Evolutionary conservation across 2,797 vertebrate genomes (phyloP).

Genomic region (Oryzias sinensis): DNA sequence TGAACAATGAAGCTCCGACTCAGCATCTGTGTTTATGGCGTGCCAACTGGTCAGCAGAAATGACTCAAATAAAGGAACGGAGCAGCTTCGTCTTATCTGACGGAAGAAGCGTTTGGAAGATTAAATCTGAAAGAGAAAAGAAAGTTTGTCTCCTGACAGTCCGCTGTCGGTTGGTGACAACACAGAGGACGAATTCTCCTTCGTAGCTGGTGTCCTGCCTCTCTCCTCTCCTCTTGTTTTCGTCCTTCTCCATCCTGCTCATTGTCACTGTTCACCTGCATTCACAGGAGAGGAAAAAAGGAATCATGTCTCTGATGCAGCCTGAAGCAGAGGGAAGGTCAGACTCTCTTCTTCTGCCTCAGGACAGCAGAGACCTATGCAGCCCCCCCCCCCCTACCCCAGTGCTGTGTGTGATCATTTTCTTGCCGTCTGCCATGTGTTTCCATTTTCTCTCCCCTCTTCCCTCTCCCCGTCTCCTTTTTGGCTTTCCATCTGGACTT

Average conservation of each 20-base stretch:
- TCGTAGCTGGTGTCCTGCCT: constrained; percentile 48
- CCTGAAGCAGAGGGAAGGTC: constrained; percentile 75
- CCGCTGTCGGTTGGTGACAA: constrained; percentile 67
- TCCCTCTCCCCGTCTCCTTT: constrained; percentile 28
- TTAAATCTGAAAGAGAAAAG: constrained; percentile 58
- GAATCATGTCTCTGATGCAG: constrained; percentile 60
- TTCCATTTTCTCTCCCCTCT: constrained; percentile 27
- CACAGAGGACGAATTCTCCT: constrained; percentile 72
- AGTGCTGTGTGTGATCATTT: constrained; percentile 24
- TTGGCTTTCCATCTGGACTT: constrained; percentile 68
- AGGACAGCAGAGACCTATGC: constrained; percentile 73
- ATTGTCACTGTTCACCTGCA: constrained; percentile 8
- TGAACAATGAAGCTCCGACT: constrained; percentile 69
- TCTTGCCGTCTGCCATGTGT: constrained; percentile 42
- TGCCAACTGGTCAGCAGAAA: constrained; percentile 72
- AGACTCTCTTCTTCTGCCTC: constrained; percentile 64
- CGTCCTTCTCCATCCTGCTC: constrained; percentile 25
- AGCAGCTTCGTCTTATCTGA: constrained; percentile 64
- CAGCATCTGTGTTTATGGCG: constrained; percentile 57
- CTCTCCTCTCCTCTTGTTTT: constrained; percentile 18
- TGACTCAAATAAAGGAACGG: constrained; percentile 45
- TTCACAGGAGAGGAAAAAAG: constrained; percentile 56
- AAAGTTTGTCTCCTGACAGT: constrained; percentile 30
- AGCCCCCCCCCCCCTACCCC: constrained; percentile 22
- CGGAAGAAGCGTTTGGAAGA: constrained; percentile 59